Base-by-base conservation (phyloP, 1,140 invertebrate species). In the Brachionus plicatilis region DNA sequence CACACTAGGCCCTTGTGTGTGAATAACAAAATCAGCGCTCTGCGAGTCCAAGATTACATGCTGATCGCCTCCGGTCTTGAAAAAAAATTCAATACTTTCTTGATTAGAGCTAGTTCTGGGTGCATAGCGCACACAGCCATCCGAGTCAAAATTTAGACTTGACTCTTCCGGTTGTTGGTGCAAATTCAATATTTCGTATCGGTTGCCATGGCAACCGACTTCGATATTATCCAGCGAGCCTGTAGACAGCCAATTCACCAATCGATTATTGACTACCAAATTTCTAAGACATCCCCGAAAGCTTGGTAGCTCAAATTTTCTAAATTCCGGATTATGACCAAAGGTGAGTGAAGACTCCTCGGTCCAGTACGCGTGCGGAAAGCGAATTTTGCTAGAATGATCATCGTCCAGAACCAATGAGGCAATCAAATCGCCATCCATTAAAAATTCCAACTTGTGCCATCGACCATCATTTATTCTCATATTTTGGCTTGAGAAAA, bases 381-480 rank as follows among this genome's bases (percentile, higher is more conserved):
- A 82, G 24, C 79, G 33, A 17, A 82, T 8, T 47, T 82, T 82
- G 41, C 53, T 65, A 4, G 53, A 24, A 27, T 65, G 29, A 60
- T 82, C 65, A 68, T 82, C 79, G 11, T 82, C 79, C 12, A 82
- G 53, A 12, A 82, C 53, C n/a, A 82, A 29, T 65, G 79, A 82
- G 6, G 50, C 79, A 12, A 82, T 82, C 11, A 24, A 60, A 41
- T 82, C 53, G 7, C 65, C 79, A 24, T 47, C 2, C 53, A 65
- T 60, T 56, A 82, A 41, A 68, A 82, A 82, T 47, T 82, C 79
- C 12, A 82, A 14, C 29, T 82, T 82, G 43, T 82, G 79, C 79
- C 79, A 82, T 43, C n/a, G 8, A 33, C 53, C 53, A 29, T 82
- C 79, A 41, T 60, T 82, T 43, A 82, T 65, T 37, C 4, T 50